Percentiles rank a stretch among this genome's conserved stretches.
Conservation (phyloP, 2,888 invertebrate species). For the Zaprionus bogoriensis region DNA sequence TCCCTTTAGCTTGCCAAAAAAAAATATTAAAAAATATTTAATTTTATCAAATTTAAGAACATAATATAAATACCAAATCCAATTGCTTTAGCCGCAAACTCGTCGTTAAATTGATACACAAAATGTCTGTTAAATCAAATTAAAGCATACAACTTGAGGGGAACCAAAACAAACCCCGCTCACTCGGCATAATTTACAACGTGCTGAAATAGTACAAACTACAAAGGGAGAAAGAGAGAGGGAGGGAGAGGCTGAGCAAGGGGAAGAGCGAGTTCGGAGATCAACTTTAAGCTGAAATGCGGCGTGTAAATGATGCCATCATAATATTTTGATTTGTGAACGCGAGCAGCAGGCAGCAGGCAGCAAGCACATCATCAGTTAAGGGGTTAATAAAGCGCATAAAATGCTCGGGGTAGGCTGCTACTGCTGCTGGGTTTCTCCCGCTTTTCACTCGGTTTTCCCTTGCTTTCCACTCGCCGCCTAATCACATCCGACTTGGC, state of each 20-base stretch:
- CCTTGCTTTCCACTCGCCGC: background rate
- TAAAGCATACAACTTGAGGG: slow-evolving; percentile 53
- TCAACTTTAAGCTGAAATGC: slow-evolving; percentile 73
- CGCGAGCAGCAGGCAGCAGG: slow-evolving; percentile 23
- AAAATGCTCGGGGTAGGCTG: slow-evolving; percentile 51
- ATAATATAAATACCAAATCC: background rate
- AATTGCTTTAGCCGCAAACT: slow-evolving; percentile 5
- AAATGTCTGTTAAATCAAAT: slow-evolving; percentile 49
- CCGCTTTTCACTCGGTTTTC: slow-evolving; percentile 42
- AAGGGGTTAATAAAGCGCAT: slow-evolving; percentile 78
- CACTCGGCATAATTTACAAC: background rate
- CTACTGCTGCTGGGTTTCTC: no score
- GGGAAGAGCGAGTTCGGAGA: slow-evolving; percentile 32
- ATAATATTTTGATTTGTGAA: slow-evolving; percentile 78
- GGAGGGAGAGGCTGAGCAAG: background rate
- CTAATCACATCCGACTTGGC: slow-evolving; percentile 70
- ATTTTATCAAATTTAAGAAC: background rate
- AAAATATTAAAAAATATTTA: background rate
- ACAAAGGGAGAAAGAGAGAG: background rate
- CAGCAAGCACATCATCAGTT: slow-evolving; percentile 58
- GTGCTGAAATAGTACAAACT: background rate
- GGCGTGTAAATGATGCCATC: slow-evolving; percentile 81
- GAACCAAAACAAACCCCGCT: slow-evolving; percentile 18
- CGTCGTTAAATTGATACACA: slow-evolving; percentile 17
- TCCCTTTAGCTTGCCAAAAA: no score